Conservation (phyloP, 2,888 invertebrate genomes). For the Mantis religiosa region DNA sequence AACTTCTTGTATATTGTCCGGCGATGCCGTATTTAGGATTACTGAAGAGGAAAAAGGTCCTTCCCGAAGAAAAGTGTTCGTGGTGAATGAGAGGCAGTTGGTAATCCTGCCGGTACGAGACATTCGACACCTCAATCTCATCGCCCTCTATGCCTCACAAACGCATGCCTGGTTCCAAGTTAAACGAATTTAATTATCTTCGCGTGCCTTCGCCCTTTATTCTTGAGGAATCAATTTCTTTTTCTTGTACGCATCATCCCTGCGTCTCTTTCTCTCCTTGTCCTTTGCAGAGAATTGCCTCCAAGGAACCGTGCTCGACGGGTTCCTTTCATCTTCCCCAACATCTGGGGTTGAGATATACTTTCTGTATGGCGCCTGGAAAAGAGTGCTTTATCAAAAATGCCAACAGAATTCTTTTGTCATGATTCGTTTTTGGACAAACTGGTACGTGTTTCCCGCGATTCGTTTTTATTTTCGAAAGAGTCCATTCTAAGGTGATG, state of each 20-base stretch:
- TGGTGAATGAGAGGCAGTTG: too few relatives aligned
- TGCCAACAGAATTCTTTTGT: not conserved
- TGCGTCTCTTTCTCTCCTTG: not conserved
- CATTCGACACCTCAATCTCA: not conserved
- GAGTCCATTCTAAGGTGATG: too few relatives aligned
- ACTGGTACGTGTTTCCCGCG: not conserved
- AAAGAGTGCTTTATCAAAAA: not conserved
- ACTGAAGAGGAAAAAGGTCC: too few relatives aligned
- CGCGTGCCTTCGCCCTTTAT: not conserved
- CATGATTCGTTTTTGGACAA: not conserved
- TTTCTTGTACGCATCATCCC: not conserved
- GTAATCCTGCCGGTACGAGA: not conserved
- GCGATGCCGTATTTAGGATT: too few relatives aligned
- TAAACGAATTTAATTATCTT: not conserved
- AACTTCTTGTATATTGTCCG: too few relatives aligned
- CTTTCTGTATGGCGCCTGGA: not conserved
- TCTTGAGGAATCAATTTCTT: not conserved
- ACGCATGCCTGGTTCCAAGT: not conserved
- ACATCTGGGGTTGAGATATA: not conserved
- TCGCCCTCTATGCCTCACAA: not conserved
- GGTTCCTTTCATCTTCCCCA: not conserved
- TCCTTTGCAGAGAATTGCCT: not conserved
- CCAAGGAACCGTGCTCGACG: not conserved
- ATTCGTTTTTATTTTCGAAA: not conserved
- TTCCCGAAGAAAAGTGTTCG: too few relatives aligned